A percentile compares a stretch with the other conserved stretches of the same genome.
phyloP scores from a whole-genome alignment of 2,888 invertebrate species.

The Halictus ligatus region DNA sequence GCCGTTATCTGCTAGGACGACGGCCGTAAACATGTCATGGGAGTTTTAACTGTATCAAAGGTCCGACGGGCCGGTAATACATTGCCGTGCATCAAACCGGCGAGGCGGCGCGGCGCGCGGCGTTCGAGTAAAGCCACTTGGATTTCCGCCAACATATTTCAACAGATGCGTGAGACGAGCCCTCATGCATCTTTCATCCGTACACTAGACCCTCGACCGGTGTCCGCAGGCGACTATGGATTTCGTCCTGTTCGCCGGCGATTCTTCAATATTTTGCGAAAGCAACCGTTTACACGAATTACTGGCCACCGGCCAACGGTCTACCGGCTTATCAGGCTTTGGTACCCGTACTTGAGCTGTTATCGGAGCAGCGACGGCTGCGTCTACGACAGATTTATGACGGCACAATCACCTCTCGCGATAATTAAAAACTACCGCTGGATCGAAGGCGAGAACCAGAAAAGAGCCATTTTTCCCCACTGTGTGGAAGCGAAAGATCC shows the following conservation, averaged over 20 bases:
- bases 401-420: background rate
- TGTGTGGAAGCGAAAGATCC: background rate
- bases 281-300: conserved; percentile 44
- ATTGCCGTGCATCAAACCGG: conserved; percentile 29
- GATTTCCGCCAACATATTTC: conserved; percentile 33
- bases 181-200: conserved; percentile 50
- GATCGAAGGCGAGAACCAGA: background rate
- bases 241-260: conserved; percentile 3
- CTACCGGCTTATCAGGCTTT: conserved; percentile 4
- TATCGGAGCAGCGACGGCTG: background rate
- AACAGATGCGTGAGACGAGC: conserved; percentile 43
- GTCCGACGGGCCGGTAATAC: conserved; percentile 1
- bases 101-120: background rate
- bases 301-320: conserved; percentile 23
- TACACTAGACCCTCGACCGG: background rate
- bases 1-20: conserved; percentile 8
- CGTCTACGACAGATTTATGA: background rate
- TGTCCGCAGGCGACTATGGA: conserved; percentile 8
- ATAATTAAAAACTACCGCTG: background rate
- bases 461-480: background rate
- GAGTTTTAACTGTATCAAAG: background rate
- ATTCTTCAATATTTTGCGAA: conserved; percentile 31
- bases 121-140: conserved; percentile 36
- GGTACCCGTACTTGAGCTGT: background rate
- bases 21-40: conserved; percentile 24